Conservation (phyloP, 2,888 invertebrate species). For the Cephus rjabovi region DNA sequence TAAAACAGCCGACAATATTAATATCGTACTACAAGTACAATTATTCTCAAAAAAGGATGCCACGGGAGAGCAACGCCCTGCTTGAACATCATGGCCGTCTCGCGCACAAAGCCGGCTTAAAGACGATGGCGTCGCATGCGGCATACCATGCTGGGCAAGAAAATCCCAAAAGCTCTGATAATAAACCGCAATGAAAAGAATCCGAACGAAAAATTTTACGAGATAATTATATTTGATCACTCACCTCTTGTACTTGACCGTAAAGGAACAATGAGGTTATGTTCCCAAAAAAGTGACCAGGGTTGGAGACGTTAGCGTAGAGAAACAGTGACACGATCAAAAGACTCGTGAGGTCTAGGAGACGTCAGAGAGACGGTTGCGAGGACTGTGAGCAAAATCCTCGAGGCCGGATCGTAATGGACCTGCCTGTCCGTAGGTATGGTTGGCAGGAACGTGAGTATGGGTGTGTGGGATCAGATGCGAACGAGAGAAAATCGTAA, state of each 20-base stretch:
- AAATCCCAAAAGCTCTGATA: background rate
- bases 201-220: background rate
- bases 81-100: constrained; percentile 51
- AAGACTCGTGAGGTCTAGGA: background rate
- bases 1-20: background rate
- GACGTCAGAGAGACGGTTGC: constrained; percentile 33
- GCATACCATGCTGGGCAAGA: background rate
- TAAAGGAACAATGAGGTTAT: background rate
- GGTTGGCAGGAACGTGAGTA: background rate
- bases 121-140: background rate
- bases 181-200: too few relatives aligned
- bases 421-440: background rate
- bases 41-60: constrained; percentile 5
- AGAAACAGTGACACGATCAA: background rate
- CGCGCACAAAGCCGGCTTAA: constrained; percentile 29
- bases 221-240: background rate
- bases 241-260: background rate
- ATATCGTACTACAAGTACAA: background rate
- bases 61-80: constrained; percentile 56
- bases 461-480: background rate
- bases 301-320: background rate
- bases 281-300: background rate
- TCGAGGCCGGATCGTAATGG: background rate
- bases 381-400: constrained; percentile 56
- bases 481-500: background rate